Conservation (phyloP, 2,797 vertebrate genomes). For the Mycteria americana region DNA sequence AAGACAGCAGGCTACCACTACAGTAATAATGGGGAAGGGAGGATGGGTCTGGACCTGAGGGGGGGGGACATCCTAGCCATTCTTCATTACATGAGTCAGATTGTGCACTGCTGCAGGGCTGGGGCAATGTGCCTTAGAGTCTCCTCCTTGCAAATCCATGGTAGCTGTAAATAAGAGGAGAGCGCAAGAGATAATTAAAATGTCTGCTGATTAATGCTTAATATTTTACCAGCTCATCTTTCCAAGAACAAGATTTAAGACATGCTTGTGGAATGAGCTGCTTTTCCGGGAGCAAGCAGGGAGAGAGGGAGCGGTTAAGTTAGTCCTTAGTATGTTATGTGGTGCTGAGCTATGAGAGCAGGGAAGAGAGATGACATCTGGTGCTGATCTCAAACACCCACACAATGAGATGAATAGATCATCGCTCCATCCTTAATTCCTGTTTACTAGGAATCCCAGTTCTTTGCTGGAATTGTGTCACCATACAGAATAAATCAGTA, state of each 20-base stretch:
- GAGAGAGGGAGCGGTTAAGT: not conserved
- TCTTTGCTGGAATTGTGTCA: slow-evolving; percentile 28
- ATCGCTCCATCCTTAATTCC: not conserved
- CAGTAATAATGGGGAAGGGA: not conserved
- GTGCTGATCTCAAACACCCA: slow-evolving; percentile 32
- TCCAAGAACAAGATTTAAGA: not conserved
- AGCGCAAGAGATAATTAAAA: not conserved
- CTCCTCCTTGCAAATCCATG: not conserved
- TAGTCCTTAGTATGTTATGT: not conserved
- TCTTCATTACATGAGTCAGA: not conserved
- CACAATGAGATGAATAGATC: slow-evolving; percentile 1
- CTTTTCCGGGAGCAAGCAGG: not conserved
- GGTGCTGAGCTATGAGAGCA: not conserved
- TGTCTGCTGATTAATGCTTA: not conserved
- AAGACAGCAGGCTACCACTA: not conserved
- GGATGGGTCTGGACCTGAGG: not conserved
- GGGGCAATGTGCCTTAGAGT: not conserved
- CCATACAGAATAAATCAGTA: not conserved
- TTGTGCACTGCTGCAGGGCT: not conserved
- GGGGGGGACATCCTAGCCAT: accelerated
- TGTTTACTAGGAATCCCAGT: slow-evolving; percentile 6
- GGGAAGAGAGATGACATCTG: slow-evolving; percentile 27
- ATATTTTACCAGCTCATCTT: not conserved
- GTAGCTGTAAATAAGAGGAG: not conserved
- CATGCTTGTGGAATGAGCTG: not conserved